Evolutionary conservation across 1,140 invertebrate genomes (phyloP).

Genomic region (Caenorhabditis tropicalis): DNA sequence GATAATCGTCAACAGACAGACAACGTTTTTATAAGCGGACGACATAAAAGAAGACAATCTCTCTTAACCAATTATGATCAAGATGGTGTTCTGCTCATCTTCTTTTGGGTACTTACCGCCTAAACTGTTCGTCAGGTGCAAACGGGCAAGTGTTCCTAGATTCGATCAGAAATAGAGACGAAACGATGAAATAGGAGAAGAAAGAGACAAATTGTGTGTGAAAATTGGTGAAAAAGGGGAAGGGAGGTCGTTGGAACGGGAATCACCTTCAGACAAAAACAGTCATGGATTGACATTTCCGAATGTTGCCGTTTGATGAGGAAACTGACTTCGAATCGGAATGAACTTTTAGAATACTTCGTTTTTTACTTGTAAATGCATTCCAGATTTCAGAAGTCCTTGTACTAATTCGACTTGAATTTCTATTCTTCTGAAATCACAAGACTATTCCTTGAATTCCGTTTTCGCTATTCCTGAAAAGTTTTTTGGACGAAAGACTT

Average conservation of each 20-base stretch:
- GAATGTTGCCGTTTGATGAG: conserved; percentile 3
- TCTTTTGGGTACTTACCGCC: not conserved
- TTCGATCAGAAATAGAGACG: not conserved
- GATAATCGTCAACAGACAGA: conserved; percentile 18
- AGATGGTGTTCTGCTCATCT: not conserved
- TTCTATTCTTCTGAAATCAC: too few species aligned
- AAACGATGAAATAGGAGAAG: not conserved
- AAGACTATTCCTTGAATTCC: too few species aligned
- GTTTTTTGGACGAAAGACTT: not conserved
- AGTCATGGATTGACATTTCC: not conserved
- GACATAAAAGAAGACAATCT: not conserved
- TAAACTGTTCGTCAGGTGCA: not conserved
- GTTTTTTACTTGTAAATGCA: too few species aligned
- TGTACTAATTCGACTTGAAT: too few species aligned
- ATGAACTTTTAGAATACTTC: too few species aligned
- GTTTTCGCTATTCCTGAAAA: too few species aligned
- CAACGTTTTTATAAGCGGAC: not conserved
- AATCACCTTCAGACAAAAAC: not conserved
- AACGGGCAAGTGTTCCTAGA: conserved; percentile 23
- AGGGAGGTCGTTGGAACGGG: conserved; percentile 9
- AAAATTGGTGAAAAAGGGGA: not conserved
- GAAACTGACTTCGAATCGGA: too few species aligned
- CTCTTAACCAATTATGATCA: not conserved
- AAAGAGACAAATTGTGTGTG: conserved; percentile 19
- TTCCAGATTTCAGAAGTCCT: too few species aligned